Base-by-base conservation (phyloP, 64 coral and sea anemone species). In the Montipora foliosa region DNA sequence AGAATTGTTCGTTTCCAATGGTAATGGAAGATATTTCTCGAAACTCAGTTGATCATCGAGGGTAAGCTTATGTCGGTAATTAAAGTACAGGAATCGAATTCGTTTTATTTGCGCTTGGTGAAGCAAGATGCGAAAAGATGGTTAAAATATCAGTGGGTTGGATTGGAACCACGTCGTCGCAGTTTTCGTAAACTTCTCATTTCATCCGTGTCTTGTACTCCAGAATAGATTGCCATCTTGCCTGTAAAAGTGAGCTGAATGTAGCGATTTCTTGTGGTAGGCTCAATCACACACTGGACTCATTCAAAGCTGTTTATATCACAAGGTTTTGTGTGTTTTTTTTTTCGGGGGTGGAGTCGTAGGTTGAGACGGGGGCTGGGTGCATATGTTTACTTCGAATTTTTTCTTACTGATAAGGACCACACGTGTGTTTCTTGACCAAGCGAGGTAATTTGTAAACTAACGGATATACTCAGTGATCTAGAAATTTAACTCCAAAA, bases 31-130 rank as follows among this genome's bases (percentile, higher is more conserved):
- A 84, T 3, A 84, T 16, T 46, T 7, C 19, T 67, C 81, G 47
- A 61, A 84, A 60, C 44, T 8, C 81, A 3, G 44, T 60, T 84
- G 81, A 84, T n/a, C 81, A 84, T 17, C 81, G 81, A 20, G 81
- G 81, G 81, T 84, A 68, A 8, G 81, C 67, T n/a, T 6, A 67
- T 67, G 12, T 84, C 59, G 25, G 6, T 46, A 0, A 68, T 67
- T 8, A 44, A 66, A 29, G 25, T 19, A 44, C 9, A 8, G 0
- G 25, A 67, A 10, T 76, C 7, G 51, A 60, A 37, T 44, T 82
- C 53, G 6, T 17, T 84, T 48, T 47, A 8, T n/a, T 15, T 47
- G 44, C 59, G 14, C 29, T 29, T 60, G 25, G 13, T 78, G 76
- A 49, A 47, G 37, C 46, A 46, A 44, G 74, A 25, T 10, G 74